Evolutionary conservation across 2,888 invertebrate genomes (phyloP), one percentile per base, ranked within the genome.

Genomic region (Buathra laborator): DNA sequence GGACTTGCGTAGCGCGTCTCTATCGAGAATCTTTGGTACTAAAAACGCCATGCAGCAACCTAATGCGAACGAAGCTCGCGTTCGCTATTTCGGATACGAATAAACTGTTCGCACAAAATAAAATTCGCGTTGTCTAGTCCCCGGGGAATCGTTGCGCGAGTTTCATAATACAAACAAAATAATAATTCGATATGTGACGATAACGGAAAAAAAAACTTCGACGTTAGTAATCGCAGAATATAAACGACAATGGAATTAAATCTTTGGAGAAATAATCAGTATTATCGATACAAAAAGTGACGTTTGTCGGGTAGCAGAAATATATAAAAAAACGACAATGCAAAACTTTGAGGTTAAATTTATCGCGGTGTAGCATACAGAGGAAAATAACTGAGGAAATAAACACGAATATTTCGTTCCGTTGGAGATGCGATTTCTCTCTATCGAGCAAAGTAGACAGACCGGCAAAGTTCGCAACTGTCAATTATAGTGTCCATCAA

Each of bases 401-500:
- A 10, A 19, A 53, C 19, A 9, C 16, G 19, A 9, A 19, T 5
- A 83, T 53, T 74, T 68, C 83, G 74, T 74, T 53, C 19, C 48
- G 59, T 56, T 72, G 37, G 43, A 71, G 68, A 76, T 72, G 62
- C 62, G 74, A 83, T 83, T 80, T 64, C 46, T 32, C 43, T 56
- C 19, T 37, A 53, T 19, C 66, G 43, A 53, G 29, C n/a, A 14
- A 37, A 37, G 29, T 16, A 66, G 44, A 43, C 4, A 66, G 12
- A 48, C n/a, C 43, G 37, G 44, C 37, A 16, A 14, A 56, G 53
- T 56, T 66, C 68, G 59, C 74, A 83, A 84, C 85, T 85, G 83
- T 86, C 81, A 83, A 86, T 87, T 86, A 83, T 29, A 56, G 72
- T 83, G 81, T 86, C 81, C 51, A 85, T 86, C 83, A 86, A 85